Conservation (phyloP, 2,797 vertebrate species). For the Trachurus trachurus region DNA sequence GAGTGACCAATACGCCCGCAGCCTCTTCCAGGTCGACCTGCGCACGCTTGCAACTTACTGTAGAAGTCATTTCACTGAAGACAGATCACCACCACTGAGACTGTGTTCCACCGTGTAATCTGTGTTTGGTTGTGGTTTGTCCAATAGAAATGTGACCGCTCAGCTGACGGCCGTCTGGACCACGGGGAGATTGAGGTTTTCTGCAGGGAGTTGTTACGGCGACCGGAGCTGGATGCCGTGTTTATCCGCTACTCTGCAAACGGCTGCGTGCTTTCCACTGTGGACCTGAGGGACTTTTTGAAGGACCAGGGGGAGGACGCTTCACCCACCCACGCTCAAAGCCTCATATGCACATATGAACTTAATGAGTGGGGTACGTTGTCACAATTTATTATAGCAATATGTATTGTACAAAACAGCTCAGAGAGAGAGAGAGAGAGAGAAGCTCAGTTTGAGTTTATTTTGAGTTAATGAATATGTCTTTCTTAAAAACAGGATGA, state of each 20-base stretch:
- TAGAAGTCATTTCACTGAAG: no score
- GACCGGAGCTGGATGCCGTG: conserved; percentile 92
- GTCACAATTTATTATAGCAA: background rate
- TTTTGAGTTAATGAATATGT: no score
- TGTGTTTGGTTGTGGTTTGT: background rate
- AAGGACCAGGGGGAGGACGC: conserved; percentile 91
- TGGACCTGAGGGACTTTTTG: conserved; percentile 92
- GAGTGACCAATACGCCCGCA: conserved; percentile 90
- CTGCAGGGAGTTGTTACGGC: conserved; percentile 90
- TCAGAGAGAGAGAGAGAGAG: background rate
- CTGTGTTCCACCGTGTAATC: no score
- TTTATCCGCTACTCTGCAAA: conserved; percentile 90
- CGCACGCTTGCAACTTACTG: background rate
- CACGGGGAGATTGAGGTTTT: conserved; percentile 93
- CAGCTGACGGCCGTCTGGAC: conserved; percentile 90
- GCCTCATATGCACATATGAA: conserved; percentile 90
- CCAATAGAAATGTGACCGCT: conserved; percentile 92
- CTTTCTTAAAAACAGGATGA: background rate
- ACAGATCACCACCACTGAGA: no score
- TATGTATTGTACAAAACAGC: background rate
- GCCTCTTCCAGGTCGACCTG: conserved; percentile 91
- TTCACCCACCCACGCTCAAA: conserved; percentile 83
- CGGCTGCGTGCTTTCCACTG: conserved; percentile 87
- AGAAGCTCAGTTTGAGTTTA: background rate
- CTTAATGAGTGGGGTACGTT: conserved; percentile 92